phyloP scores from a whole-genome alignment of 2,797 vertebrate genomes.

The Scleropages formosus region DNA sequence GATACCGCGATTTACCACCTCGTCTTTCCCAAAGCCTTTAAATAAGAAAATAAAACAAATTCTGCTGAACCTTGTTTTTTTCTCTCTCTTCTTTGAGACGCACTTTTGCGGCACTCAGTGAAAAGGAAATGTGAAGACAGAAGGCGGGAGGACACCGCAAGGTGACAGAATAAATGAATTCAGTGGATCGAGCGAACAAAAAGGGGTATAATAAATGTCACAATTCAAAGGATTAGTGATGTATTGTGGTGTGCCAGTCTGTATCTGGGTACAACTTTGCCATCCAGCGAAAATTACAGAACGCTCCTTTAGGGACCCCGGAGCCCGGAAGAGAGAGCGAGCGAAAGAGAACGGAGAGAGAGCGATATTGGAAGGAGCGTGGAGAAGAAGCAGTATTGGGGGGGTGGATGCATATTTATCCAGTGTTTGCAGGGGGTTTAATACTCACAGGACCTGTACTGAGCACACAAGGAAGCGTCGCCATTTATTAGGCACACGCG shows the following conservation, averaged over 20 bases:
- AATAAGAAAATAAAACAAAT: constrained; percentile 46
- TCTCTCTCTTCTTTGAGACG: constrained; percentile 34
- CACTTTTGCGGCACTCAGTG: constrained; percentile 29
- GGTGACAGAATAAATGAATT: constrained; percentile 46
- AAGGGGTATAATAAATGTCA: constrained; percentile 54
- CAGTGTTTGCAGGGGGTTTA: background rate
- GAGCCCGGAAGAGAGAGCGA: constrained; percentile 23
- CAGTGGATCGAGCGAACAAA: constrained; percentile 47
- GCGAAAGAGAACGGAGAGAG: constrained; percentile 37
- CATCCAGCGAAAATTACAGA: constrained; percentile 34
- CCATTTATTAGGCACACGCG: background rate
- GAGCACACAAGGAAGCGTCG: background rate
- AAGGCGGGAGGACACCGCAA: constrained; percentile 47
- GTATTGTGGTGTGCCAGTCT: constrained; percentile 44
- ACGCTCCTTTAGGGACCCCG: constrained; percentile 12
- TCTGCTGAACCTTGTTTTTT: constrained; percentile 31
- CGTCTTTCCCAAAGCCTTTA: constrained; percentile 43
- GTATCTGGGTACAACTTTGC: constrained; percentile 43
- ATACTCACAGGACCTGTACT: background rate
- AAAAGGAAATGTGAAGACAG: constrained; percentile 14
- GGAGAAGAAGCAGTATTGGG: constrained; percentile 1
- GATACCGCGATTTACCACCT: constrained; percentile 39
- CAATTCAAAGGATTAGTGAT: constrained; percentile 55
- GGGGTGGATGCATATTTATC: background rate
- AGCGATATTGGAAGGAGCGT: constrained; percentile 36